Base-by-base conservation (phyloP, 2,113 vertebrate genomes). In the Anhinga anhinga region DNA sequence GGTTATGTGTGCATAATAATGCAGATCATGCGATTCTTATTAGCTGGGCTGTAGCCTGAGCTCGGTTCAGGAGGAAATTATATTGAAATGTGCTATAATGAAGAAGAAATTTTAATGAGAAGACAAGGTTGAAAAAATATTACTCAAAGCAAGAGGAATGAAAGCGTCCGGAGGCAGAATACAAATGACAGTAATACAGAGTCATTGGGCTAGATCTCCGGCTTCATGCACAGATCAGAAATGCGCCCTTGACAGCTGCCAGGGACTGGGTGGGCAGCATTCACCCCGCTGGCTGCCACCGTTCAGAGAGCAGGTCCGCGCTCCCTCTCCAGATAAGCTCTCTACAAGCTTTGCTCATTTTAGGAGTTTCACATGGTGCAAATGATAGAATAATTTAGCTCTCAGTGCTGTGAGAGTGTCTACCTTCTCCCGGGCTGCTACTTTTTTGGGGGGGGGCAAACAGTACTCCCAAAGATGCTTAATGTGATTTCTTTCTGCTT, bases 51-150 rank as follows among this genome's bases (percentile, higher is more conserved):
- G 91, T 72, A 93, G 89, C 56, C 77, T 92, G 82, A 79, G 92
- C 90, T 95, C 1, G 1, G 45, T 94, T 91, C 62, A 89, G 95
- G 69, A 71, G 83, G 72, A 96, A 88, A 97, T 88, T 7, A 89
- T 93, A 96, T 85, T 89, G 94, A 93, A 97, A 96, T 88, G 61
- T 11, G 26, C 53, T 86, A 70, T 93, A 97, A 97, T 55, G 92
- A 96, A 95, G 83, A 95, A 50, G 93, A 96, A 97, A 93, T 90
- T 94, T 95, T 96, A 97, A 96, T 97, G 86, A 84, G 96, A 96
- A 94, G 90, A 90, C 93, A 95, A 92, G 91, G 95, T 90, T 95
- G 94, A 94, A 93, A 93, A 93, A 97, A 94, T 86, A 95, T 96
- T 97, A 94, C 55, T 96, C 61, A 86, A 95, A 95, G 95, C 88